These are phyloP conservation scores for Lepidurus apus DNA, from an alignment of 1,140 invertebrate genomes.

Conservation along the genomic window DNA sequence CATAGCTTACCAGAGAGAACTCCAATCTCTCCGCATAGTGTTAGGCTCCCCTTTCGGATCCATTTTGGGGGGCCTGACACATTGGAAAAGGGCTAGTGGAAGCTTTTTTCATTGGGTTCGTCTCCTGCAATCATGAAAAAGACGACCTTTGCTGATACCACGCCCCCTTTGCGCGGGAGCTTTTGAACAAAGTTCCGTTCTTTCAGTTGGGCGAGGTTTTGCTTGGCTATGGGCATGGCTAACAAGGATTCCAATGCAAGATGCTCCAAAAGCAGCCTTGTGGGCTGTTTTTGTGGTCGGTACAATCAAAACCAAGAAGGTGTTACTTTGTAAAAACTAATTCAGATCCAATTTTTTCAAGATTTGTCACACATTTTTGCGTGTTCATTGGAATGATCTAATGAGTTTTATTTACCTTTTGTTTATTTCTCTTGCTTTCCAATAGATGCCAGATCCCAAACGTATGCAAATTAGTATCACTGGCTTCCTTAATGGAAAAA, in stretches of 20 bases:
- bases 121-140: not conserved
- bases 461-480: slow-evolving; percentile 99
- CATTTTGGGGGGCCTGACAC: slow-evolving; percentile 3
- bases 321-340: not conserved
- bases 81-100: not conserved
- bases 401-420: not conserved
- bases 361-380: not conserved
- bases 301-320: not conserved
- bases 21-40: not conserved
- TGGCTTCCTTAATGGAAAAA: slow-evolving; percentile 96
- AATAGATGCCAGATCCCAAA: slow-evolving; percentile 80
- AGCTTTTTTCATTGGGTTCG: slow-evolving; percentile 3
- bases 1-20: not conserved
- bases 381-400: not conserved
- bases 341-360: not conserved
- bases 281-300: slow-evolving; percentile 17
- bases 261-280: not conserved
- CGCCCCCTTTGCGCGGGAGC: not conserved
- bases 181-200: not conserved
- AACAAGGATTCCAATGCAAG: not conserved
- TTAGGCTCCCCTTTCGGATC: not conserved
- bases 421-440: not conserved
- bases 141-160: not conserved
- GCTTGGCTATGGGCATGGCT: not conserved
- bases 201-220: not conserved